A percentile compares a stretch with the other conserved stretches of the same genome.
Conservation (phyloP, 2,797 vertebrate species). For the Neosilurus mollespiculum region DNA sequence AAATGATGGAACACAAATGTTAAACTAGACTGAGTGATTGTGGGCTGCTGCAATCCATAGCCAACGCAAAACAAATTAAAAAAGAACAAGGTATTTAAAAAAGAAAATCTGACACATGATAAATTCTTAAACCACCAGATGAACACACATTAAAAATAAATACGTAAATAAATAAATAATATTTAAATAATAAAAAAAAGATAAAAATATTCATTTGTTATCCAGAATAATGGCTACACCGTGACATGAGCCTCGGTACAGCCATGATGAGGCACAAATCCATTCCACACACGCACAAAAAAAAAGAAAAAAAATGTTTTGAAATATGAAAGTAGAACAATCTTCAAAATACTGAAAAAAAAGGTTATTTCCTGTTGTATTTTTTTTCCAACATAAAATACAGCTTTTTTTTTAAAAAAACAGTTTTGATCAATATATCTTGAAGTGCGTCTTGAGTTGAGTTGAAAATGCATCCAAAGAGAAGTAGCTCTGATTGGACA, state of each 20-base stretch:
- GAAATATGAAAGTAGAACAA: not conserved
- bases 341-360: not conserved
- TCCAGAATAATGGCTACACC: not conserved
- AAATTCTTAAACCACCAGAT: not conserved
- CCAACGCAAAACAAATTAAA: not conserved
- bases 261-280: not conserved
- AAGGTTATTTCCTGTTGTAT: not conserved
- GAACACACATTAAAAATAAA: not conserved
- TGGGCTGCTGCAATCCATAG: not conserved
- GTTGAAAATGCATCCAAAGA: not conserved
- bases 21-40: conserved; percentile 15
- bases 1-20: conserved; percentile 9
- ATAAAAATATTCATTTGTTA: not conserved
- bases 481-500: no score
- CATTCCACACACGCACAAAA: no score
- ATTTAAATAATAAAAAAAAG: no score
- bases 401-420: not conserved
- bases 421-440: not conserved
- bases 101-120: not conserved
- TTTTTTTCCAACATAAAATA: not conserved
- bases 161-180: no score
- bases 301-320: no score
- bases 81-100: not conserved
- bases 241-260: not conserved
- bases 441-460: not conserved